Percentiles rank a stretch among this genome's conserved stretches.
Evolutionary conservation across 1,140 invertebrate species (phyloP).

Genomic region (Drosophila elegans): DNA sequence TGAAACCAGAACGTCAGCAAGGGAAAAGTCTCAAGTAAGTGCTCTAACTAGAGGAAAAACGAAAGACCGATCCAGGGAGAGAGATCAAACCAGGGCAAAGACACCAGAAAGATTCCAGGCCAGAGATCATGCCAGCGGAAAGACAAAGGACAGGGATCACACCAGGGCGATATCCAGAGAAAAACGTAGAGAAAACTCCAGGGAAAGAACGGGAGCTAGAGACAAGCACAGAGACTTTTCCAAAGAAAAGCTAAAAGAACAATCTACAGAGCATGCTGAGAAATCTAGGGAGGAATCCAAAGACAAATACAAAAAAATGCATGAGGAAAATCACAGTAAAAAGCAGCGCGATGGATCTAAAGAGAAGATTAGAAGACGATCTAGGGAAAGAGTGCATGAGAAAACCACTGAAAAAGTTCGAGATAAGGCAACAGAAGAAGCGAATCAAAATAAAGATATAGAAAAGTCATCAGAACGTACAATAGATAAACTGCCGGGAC

Average conservation of each 20-base stretch:
- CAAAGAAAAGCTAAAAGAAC: constrained; percentile 5
- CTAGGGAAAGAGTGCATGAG: constrained; percentile 4
- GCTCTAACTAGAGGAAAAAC: not conserved
- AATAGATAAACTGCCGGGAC: not conserved
- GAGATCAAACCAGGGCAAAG: not conserved
- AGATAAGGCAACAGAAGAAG: not conserved
- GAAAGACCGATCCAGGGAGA: not conserved
- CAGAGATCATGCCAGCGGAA: constrained; percentile 1
- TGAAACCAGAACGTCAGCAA: not conserved
- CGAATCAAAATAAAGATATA: not conserved
- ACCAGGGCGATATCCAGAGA: constrained; percentile 4
- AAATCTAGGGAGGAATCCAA: not conserved
- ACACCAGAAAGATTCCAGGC: not conserved
- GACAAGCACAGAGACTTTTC: constrained; percentile 1
- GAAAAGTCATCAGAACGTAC: not conserved
- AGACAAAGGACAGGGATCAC: not conserved
- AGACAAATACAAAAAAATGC: not conserved
- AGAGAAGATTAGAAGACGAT: not conserved
- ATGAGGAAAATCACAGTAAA: constrained; percentile 9
- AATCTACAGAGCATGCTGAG: not conserved
- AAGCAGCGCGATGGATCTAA: not conserved
- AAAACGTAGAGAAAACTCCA: not conserved
- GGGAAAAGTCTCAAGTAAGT: not conserved
- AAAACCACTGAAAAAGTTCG: constrained; percentile 5
- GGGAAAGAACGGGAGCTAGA: constrained; percentile 8